Percentiles rank a stretch among this genome's conserved stretches.
phyloP scores from a whole-genome alignment of 2,797 vertebrate genomes.

The Eulemur coronatus region DNA sequence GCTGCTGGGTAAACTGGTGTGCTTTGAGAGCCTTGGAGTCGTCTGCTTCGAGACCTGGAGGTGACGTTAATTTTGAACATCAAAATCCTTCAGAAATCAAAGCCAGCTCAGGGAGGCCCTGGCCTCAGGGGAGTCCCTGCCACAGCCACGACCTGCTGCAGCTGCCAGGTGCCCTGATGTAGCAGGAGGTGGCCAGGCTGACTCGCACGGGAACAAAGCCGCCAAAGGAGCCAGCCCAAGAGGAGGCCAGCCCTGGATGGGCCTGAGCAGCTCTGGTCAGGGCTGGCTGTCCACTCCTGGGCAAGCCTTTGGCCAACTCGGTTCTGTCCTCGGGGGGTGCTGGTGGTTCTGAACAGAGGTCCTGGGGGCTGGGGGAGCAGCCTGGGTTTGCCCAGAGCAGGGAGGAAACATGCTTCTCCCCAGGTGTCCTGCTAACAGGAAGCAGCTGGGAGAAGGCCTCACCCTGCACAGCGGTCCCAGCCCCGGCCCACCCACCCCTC shows the following conservation, averaged over 20 bases:
- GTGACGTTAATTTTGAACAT: background rate
- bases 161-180: background rate
- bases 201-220: background rate
- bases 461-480: background rate
- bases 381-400: background rate
- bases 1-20: background rate
- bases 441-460: background rate
- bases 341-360: background rate
- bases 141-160: background rate
- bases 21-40: background rate
- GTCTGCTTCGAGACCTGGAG: background rate
- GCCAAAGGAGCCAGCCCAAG: background rate
- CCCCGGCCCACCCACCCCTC: background rate
- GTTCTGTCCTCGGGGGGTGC: background rate
- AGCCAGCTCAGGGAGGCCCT: too few species aligned
- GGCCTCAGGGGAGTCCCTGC: background rate
- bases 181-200: background rate
- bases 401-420: background rate
- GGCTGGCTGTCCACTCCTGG: too few species aligned
- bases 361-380: background rate
- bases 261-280: background rate
- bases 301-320: background rate
- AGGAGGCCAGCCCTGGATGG: background rate
- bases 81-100: background rate
- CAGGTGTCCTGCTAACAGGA: constrained; percentile 22